Conservation (phyloP, 2,797 vertebrate genomes). For the Pipistrellus nathusii region DNA sequence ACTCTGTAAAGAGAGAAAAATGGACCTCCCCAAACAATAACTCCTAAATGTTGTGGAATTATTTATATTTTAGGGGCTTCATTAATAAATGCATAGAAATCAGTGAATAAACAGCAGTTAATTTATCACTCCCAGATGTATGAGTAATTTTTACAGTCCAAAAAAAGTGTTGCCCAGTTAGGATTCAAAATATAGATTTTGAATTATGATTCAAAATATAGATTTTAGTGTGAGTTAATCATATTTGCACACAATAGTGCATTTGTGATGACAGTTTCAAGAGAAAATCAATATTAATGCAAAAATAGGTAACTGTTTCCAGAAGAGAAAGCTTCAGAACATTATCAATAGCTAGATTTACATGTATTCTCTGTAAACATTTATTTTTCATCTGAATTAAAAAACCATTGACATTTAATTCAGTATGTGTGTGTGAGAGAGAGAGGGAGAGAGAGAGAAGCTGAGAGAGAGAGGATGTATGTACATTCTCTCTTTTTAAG, state of each 20-base stretch:
- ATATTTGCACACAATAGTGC: neutral
- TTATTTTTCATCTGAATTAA: slow-evolving; percentile 5
- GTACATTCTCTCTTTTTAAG: neutral
- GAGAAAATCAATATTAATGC: neutral
- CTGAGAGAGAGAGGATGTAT: neutral
- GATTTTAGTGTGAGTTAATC: slow-evolving; percentile 8
- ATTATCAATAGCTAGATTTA: neutral
- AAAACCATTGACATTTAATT: slow-evolving; percentile 11
- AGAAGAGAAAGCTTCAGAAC: neutral
- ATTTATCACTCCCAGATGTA: neutral
- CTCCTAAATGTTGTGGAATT: neutral
- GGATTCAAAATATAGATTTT: neutral
- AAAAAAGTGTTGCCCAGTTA: neutral
- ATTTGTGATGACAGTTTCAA: neutral
- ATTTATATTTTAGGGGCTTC: neutral
- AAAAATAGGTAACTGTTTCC: slow-evolving; percentile 18
- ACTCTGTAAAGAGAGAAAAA: neutral
- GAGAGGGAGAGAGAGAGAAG: neutral
- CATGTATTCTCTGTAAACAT: neutral
- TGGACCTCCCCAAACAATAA: neutral
- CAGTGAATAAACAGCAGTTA: neutral
- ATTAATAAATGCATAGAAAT: slow-evolving; percentile 8
- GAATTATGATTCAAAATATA: slow-evolving; percentile 30
- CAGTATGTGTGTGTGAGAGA: neutral
- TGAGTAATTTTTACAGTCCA: neutral